Evolutionary conservation across 2,797 vertebrate species (phyloP).

Genomic region (Danio aesculapii): DNA sequence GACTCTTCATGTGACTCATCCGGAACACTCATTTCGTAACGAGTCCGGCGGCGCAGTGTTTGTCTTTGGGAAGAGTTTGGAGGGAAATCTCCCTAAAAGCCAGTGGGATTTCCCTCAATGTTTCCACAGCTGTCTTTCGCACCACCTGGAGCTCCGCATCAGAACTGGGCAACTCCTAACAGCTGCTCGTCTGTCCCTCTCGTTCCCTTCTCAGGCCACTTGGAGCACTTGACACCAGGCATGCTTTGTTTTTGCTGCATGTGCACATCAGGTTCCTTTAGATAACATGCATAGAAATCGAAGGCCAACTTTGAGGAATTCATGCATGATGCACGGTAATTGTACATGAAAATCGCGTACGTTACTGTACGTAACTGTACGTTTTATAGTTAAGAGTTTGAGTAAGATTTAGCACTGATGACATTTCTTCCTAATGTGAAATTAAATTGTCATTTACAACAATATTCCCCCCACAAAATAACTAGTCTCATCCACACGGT

Average conservation of each 20-base stretch:
- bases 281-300: neutral
- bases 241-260: neutral
- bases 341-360: no score
- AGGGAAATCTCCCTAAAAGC: constrained; percentile 36
- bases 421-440: no score
- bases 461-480: no score
- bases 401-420: no score
- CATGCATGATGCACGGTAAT: no score
- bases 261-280: neutral
- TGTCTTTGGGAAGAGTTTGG: constrained; percentile 35
- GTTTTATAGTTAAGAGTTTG: no score
- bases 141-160: constrained; percentile 37
- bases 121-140: constrained; percentile 43
- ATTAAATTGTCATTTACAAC: no score
- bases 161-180: constrained; percentile 35
- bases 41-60: constrained; percentile 2
- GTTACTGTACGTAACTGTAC: no score
- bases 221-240: constrained; percentile 15
- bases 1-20: constrained; percentile 5
- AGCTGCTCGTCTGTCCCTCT: constrained; percentile 9
- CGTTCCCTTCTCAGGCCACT: neutral
- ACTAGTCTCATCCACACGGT: no score
- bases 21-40: constrained; percentile 13
- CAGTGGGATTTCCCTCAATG: constrained; percentile 16
- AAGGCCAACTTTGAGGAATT: neutral